phyloP scores from a whole-genome alignment of 2,888 invertebrate species.

The Shargacucullia verbasci region DNA sequence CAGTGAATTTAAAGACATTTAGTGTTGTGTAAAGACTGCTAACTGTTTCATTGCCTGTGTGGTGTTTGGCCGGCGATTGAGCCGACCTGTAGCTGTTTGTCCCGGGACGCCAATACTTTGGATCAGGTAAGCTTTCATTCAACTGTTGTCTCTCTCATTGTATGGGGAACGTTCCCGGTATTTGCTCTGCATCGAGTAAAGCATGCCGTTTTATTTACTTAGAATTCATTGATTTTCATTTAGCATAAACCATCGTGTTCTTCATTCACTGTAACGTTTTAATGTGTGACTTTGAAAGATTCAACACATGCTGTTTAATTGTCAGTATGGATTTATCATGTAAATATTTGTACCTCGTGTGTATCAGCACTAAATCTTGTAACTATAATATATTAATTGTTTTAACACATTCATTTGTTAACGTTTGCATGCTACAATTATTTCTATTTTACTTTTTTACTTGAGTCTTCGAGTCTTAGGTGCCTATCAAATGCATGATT shows the following conservation, averaged over 20 bases:
- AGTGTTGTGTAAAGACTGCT: slow-evolving; percentile 70
- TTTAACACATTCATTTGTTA: neutral
- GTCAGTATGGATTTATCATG: neutral
- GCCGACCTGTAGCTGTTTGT: slow-evolving; percentile 51
- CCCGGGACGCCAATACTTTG: slow-evolving; percentile 55
- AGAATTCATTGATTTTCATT: slow-evolving; percentile 20
- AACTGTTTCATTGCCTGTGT: slow-evolving; percentile 54
- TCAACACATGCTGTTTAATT: neutral
- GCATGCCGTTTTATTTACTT: slow-evolving; percentile 27
- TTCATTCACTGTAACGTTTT: slow-evolving; percentile 13
- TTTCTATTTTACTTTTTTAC: neutral
- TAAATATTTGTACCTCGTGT: too few relatives aligned
- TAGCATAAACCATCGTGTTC: slow-evolving; percentile 1
- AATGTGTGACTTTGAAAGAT: slow-evolving; percentile 6
- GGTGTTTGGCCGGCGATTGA: slow-evolving; percentile 53
- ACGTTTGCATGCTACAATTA: neutral
- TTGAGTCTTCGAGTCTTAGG: slow-evolving; percentile 14
- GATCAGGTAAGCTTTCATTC: slow-evolving; percentile 61
- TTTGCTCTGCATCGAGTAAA: neutral
- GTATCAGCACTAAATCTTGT: too few relatives aligned
- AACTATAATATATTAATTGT: too few relatives aligned
- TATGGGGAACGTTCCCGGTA: slow-evolving; percentile 10
- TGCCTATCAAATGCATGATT: slow-evolving; percentile 22
- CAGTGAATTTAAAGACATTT: slow-evolving; percentile 64
- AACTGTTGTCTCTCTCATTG: slow-evolving; percentile 37